A percentile compares a stretch with the other conserved stretches of the same genome.
These are phyloP conservation scores for Sesamia nonagrioides DNA, from an alignment of 1,140 invertebrate genomes.

Conservation along the genomic window DNA sequence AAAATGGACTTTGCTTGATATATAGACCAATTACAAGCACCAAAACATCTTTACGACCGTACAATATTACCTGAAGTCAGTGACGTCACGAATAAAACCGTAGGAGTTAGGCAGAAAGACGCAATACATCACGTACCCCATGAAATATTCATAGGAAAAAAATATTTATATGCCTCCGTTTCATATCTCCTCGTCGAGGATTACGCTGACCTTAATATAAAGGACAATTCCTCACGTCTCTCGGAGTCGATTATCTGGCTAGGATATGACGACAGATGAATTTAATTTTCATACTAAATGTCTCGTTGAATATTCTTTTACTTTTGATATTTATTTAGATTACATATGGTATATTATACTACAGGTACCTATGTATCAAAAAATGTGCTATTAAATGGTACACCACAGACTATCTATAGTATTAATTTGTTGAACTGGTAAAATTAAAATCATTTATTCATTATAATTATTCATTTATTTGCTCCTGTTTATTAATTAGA, in stretches of 20 bases:
- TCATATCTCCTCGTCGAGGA: background rate
- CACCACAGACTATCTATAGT: too few relatives aligned
- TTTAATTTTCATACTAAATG: background rate
- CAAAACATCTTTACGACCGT: too few relatives aligned
- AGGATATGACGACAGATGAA: background rate
- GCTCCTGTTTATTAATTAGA: too few relatives aligned
- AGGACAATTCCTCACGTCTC: conserved; percentile 5
- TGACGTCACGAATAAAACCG: conserved; percentile 3
- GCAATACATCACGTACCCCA: conserved; percentile 1
- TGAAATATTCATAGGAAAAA: conserved; percentile 15
- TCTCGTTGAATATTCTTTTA: background rate
- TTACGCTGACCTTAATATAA: conserved; percentile 16
- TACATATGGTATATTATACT: too few relatives aligned
- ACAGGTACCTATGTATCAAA: too few relatives aligned
- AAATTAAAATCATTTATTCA: too few relatives aligned
- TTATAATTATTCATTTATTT: too few relatives aligned
- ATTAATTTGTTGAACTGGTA: too few relatives aligned
- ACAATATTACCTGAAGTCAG: background rate
- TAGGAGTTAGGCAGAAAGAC: background rate
- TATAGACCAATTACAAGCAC: too few relatives aligned
- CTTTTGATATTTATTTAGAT: too few relatives aligned
- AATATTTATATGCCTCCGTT: background rate
- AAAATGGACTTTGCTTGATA: too few relatives aligned
- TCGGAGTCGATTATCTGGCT: background rate
- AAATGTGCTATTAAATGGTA: too few relatives aligned